Base-by-base conservation (phyloP, 2,797 vertebrate species). In the Mormyrops attenuatus region DNA sequence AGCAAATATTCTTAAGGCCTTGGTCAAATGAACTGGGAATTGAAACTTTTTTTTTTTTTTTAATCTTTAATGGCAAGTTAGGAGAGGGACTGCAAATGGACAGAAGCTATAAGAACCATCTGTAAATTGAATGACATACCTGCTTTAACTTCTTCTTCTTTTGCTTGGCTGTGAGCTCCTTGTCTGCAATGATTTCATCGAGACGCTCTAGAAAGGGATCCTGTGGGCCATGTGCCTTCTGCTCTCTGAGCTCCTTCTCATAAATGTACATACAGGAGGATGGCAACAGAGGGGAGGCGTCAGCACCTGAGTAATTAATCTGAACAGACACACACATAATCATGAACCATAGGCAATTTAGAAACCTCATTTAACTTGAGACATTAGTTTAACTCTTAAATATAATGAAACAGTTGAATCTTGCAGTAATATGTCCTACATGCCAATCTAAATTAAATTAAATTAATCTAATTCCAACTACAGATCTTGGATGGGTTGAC, bases 91-190 rank as follows among this genome's bases (percentile, higher is more conserved):
- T 84, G 44, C 44, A 44, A 9, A 49, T 84, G 38, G n/a, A 85
- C 47, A 85, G n/a, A 8, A 85, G 22, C 82, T 85, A 30, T 11
- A 52, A 22, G 9, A 85, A 22, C 82, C 4, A 38, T 17, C 66
- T 73, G 13, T 17, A 17, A 88, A 66, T 90, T 22, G 80, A 4
- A n/a, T 13, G 44, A 15, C 9, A 85, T 93, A 99, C 98, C 97
- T 97, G 97, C 90, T 99, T 99, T 20, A 99, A 95, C 88, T 97
- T 95, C 92, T 98, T 99, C 94, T 96, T 98, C 94, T 98, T 99
- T 92, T 99, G 98, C 92, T 97, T 98, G 88, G 90, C 91, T 11
- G 97, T 96, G 90, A 98, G 96, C 88, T 96, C 96, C 91, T 94
- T 94, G 92, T 99, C 97, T 77, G 94, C 95, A 88, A 97, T 95